Percentiles rank a stretch among this genome's conserved stretches.
These are phyloP conservation scores for Lepisosteus osseus DNA, from an alignment of 2,113 vertebrate genomes.

Conservation along the genomic window DNA sequence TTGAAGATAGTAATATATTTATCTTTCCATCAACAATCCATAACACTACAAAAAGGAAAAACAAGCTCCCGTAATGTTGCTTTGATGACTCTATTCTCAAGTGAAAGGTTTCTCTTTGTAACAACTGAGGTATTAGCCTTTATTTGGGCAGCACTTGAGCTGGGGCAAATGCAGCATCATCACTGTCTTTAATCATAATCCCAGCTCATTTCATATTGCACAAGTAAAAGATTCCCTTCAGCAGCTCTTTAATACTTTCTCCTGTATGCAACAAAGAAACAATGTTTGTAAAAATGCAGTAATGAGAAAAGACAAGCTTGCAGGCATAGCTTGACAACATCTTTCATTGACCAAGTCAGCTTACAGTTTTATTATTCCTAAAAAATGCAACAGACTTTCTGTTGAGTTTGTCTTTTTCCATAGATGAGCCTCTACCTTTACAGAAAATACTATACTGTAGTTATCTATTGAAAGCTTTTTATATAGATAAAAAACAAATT, in stretches of 20 bases:
- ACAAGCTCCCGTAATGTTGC: background rate
- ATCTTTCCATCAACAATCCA: background rate
- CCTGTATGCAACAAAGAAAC: background rate
- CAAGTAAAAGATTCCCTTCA: constrained; percentile 9
- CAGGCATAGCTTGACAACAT: background rate
- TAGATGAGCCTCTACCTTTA: too few species aligned
- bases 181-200: background rate
- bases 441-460: too few species aligned
- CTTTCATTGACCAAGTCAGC: background rate
- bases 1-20: background rate
- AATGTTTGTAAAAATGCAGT: background rate
- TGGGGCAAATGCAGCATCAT: constrained; percentile 2
- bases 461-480: too few species aligned
- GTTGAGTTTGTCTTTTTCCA: too few species aligned
- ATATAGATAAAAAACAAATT: too few species aligned
- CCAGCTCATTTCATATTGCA: constrained; percentile 3
- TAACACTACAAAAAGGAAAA: background rate
- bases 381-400: too few species aligned
- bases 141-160: constrained; percentile 9
- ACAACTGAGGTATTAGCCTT: constrained; percentile 4
- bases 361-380: too few species aligned
- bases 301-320: background rate
- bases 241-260: background rate
- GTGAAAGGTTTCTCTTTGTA: background rate
- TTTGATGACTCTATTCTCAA: background rate